Conservation (phyloP, 1,140 invertebrate species). For the Lethocerus indicus region DNA sequence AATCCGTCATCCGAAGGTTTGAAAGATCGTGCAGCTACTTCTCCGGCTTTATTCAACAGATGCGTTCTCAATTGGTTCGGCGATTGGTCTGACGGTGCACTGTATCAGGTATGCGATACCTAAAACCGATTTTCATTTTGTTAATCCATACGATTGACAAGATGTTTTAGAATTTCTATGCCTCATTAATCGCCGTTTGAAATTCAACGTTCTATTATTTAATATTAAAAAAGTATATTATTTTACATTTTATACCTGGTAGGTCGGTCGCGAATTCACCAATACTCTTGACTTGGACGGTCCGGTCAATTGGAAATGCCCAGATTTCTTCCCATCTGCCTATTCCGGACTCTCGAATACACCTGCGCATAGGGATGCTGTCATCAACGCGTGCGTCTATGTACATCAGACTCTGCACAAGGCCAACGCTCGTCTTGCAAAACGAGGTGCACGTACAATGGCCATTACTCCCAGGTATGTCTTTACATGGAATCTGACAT, state of each 20-base stretch:
- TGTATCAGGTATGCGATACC: slow-evolving; percentile 83
- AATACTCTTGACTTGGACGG: slow-evolving; percentile 66
- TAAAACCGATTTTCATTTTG: too few relatives aligned
- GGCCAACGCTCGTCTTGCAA: slow-evolving; percentile 75
- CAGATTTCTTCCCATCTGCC: slow-evolving; percentile 74
- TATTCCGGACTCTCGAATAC: slow-evolving; percentile 57
- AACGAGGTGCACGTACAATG: slow-evolving; percentile 86
- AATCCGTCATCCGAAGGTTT: slow-evolving; percentile 96
- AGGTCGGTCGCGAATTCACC: slow-evolving; percentile 78
- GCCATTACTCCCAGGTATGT: slow-evolving; percentile 78
- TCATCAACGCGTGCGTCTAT: slow-evolving; percentile 96
- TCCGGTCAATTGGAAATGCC: slow-evolving; percentile 55
- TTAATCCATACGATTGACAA: too few relatives aligned
- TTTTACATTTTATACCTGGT: slow-evolving; percentile 5
- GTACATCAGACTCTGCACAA: slow-evolving; percentile 94
- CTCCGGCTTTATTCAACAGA: slow-evolving; percentile 96
- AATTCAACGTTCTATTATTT: background rate
- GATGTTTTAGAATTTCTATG: too few relatives aligned
- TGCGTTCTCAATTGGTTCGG: slow-evolving; percentile 99
- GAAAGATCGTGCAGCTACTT: slow-evolving; percentile 95
- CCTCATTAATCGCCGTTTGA: background rate
- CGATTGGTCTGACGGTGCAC: slow-evolving; percentile 95
- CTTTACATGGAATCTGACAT: background rate
- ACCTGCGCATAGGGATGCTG: slow-evolving; percentile 77
- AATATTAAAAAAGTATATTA: background rate